Evolutionary conservation across 2,797 vertebrate genomes (phyloP), one percentile per base, ranked within the genome.

Genomic region (Heterohyrax brucei): DNA sequence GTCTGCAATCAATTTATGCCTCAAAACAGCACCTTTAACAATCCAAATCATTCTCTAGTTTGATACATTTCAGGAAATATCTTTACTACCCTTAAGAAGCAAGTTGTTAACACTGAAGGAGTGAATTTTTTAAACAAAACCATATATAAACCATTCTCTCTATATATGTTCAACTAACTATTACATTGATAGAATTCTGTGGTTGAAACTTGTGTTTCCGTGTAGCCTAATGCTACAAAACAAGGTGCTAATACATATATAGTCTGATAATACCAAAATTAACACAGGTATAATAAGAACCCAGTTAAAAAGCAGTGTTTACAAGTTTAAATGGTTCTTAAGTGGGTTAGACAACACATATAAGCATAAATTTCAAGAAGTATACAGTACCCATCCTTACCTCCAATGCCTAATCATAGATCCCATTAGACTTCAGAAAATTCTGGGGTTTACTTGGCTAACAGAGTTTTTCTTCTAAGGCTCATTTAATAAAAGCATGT

Each of bases 401-500:
- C 30, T 8, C 72, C 22, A 94, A 30, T n/a, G n/a, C 10, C 62
- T 80, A 87, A 79, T 30, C 61, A 44, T 26, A 18, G 46, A 83
- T 64, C 24, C 73, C 62, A 82, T 30, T 64, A 86, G 19, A 89
- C 61, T 64, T n/a, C 61, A 83, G 76, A 30, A 77, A 91, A 83
- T 44, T n/a, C 16, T 83, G 48, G 64, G 26, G 50, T 76, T 75
- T 92, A 84, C 50, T 9, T 68, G 39, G 75, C 50, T 68, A 89
- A 79, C 0, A 75, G 8, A 89, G 50, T 88, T 91, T 92, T 95
- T 97, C 68, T 94, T 85, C 48, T 44, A 86, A 79, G 76, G n/a
- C 30, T 93, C 39, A 90, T 80, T 92, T 97, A 94, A 95, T 80
- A 86, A 95, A 93, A 87, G 61, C 7, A 59, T 66, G 50, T 87